Evolutionary conservation across 23 tunicate genomes (phyloP), one percentile per base, ranked within the genome.

Genomic region (Aplidium turbinatum): DNA sequence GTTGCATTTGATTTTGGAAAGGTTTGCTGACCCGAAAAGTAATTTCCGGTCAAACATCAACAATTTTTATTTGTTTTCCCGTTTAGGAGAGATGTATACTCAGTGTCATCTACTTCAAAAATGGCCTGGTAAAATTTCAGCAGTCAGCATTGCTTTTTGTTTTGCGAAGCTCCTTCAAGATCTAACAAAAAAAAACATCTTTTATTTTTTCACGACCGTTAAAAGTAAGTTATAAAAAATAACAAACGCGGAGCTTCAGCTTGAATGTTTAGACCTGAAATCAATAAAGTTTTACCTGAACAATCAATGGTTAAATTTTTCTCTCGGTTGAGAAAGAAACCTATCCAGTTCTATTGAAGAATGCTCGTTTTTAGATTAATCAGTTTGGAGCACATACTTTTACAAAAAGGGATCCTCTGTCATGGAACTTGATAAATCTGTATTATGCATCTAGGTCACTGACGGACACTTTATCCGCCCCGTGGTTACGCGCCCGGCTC

Each of bases 391-490:
- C 48, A 42, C 48, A 42, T 42, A 42, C 48, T 13, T 9, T 9
- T 42, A 13, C 13, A 13, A 42, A 13, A 9, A 42, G 48, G 48
- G 48, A 42, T 42, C 13, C 13, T 42, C 48, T 42, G 48, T 42
- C 9, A 42, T 42, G 48, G 13, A 42, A 42, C 48, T n/a, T n/a
- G n/a, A 42, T 42, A 42, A 42, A 42, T 42, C 48, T 42, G 13
- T n/a, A 42, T 9, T 42, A 13, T 13, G 48, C 48, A 42, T 9
- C 13, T 13, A 42, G 48, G 13, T 42, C 48, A 42, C 48, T 13
- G 13, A 42, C 48, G 48, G 48, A 42, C 48, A 42, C 48, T 42
- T n/a, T n/a, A n/a, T n/a, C n/a, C n/a, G n/a, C n/a, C n/a, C n/a
- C n/a, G n/a, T n/a, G n/a, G n/a, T n/a, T n/a, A n/a, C n/a, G n/a